Evolutionary conservation across 2,888 invertebrate genomes (phyloP).

Genomic region (Onchidella celtica): DNA sequence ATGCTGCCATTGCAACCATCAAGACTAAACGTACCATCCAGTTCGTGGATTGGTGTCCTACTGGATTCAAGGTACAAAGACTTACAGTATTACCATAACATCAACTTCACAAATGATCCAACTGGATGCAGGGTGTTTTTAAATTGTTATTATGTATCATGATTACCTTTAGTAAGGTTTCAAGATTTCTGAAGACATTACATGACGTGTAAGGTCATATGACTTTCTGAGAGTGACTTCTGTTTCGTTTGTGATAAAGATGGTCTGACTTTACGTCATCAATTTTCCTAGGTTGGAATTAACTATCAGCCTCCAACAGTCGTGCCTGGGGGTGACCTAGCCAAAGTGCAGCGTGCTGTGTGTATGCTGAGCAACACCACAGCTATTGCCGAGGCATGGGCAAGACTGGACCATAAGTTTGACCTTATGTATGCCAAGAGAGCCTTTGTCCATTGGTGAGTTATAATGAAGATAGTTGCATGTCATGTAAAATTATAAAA

Average conservation of each 20-base stretch:
- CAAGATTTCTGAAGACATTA: too few relatives aligned
- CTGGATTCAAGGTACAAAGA: slow-evolving; percentile 82
- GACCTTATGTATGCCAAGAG: slow-evolving; percentile 42
- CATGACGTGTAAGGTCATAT: too few relatives aligned
- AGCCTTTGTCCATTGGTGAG: slow-evolving; percentile 51
- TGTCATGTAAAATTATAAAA: not conserved
- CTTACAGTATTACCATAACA: not conserved
- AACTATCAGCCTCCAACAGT: slow-evolving; percentile 51
- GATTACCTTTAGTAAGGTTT: not conserved
- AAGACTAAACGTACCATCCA: slow-evolving; percentile 71
- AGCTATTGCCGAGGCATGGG: slow-evolving; percentile 51
- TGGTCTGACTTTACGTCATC: too few relatives aligned
- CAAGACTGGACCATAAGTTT: slow-evolving; percentile 48
- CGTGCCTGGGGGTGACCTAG: slow-evolving; percentile 51
- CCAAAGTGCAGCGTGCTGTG: slow-evolving; percentile 49
- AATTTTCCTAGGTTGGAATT: slow-evolving; percentile 52
- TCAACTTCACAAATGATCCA: too few relatives aligned
- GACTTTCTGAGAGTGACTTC: too few relatives aligned
- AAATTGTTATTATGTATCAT: not conserved
- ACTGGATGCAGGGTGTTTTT: too few relatives aligned
- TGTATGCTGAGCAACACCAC: slow-evolving; percentile 52
- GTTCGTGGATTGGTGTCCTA: slow-evolving; percentile 83
- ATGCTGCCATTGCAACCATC: slow-evolving; percentile 72
- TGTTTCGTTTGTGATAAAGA: too few relatives aligned
- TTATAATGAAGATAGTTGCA: not conserved